Evolutionary conservation across 2,797 vertebrate genomes (phyloP), one percentile per base, ranked within the genome.

Genomic region (Pogoniulus pusillus): DNA sequence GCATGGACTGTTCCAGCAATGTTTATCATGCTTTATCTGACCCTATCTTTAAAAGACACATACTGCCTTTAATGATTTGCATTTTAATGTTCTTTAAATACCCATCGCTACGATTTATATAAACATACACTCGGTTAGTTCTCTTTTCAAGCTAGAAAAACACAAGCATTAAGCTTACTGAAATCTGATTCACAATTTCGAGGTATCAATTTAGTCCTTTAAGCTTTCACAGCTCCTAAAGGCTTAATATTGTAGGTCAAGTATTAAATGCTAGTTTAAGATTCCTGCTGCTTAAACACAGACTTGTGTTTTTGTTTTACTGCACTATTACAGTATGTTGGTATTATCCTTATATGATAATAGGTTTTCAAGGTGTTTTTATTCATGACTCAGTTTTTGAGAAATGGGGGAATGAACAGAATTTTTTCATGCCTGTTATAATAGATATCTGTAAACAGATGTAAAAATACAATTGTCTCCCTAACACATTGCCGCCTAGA

Each of bases 61-160:
- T 62, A 15, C 9, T 75, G 30, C 29, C 70, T 83, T 60, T 60
- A 79, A 82, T 69, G 19, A 53, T 51, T 72, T 91, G 7, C 59
- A 16, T 41, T 80, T 91, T 69, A 76, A 72, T 69, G 66, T 82
- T 58, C 34, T 80, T 76, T 93, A 91, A 85, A 69, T 45, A 68
- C 55, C 6, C 14, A 64, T 57, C 8, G 22, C 26, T 54, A 4
- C 75, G 82, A 75, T 76, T 85, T 75, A 57, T 60, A 68, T n/a
- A 30, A 78, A 58, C 62, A 60, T 30, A 54, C 20, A 85, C 62
- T 62, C 47, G 64, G 32, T 54, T 78, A 47, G 30, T 59, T 71
- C 79, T 71, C 37, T 79, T 74, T 66, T 75, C 69, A 85, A 47
- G 47, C 26, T 63, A 41, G 27, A 53, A 65, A 17, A 65, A 76